A percentile compares a stretch with the other conserved stretches of the same genome.
phyloP scores from a whole-genome alignment of 2,797 vertebrate genomes.

The Bovichtus variegatus region DNA sequence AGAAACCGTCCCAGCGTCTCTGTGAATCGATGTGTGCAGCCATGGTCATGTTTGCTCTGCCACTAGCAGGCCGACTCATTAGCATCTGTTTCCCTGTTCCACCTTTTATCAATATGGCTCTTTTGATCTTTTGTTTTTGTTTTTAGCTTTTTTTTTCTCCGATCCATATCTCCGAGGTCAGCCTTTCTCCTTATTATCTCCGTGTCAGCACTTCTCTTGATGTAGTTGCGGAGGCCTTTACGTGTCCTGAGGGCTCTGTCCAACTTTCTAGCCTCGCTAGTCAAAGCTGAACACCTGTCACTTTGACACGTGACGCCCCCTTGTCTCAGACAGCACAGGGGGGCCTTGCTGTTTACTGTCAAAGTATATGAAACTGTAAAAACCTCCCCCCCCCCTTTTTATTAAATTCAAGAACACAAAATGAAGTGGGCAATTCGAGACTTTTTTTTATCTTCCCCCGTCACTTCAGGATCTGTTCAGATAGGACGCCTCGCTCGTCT shows the following conservation, averaged over 20 bases:
- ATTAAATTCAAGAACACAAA: background rate
- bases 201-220: constrained; percentile 58
- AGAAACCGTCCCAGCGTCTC: background rate
- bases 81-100: constrained; percentile 20
- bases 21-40: constrained; percentile 15
- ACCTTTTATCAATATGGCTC: constrained; percentile 36
- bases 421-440: background rate
- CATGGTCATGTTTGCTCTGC: constrained; percentile 17
- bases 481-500: background rate
- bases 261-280: constrained; percentile 54
- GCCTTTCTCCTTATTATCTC: constrained; percentile 49
- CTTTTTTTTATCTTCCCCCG: background rate
- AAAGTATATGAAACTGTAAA: constrained; percentile 34
- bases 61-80: constrained; percentile 20
- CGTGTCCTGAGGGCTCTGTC: constrained; percentile 57
- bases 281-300: constrained; percentile 76
- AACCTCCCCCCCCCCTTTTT: too few species aligned
- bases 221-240: constrained; percentile 22
- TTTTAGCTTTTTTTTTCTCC: constrained; percentile 10
- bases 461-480: background rate
- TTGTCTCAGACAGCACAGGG: constrained; percentile 30
- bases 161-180: constrained; percentile 45
- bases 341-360: constrained; percentile 55
- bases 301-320: constrained; percentile 43
- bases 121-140: constrained; percentile 41